Evolutionary conservation across 2,113 vertebrate genomes (phyloP).

Genomic region (Callipepla californica): DNA sequence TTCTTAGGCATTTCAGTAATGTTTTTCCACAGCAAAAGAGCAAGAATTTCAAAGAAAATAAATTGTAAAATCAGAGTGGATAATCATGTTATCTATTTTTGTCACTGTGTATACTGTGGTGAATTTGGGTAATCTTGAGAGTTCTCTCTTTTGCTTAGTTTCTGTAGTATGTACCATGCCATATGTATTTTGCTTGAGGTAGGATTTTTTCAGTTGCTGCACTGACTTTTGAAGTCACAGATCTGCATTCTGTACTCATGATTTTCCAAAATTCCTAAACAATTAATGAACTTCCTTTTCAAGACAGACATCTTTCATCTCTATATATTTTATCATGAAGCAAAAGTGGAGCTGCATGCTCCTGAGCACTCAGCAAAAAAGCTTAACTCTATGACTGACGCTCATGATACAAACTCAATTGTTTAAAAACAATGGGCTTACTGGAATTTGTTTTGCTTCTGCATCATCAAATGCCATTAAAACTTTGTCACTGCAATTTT

Average conservation of each 20-base stretch:
- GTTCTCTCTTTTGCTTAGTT: not conserved
- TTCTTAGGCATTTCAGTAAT: not conserved
- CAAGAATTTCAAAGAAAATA: not conserved
- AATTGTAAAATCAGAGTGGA: not conserved
- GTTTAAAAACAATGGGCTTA: not conserved
- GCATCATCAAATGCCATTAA: not conserved
- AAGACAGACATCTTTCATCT: not conserved
- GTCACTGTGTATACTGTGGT: not conserved
- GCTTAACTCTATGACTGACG: not conserved
- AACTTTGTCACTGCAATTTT: not conserved
- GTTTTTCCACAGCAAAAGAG: not conserved
- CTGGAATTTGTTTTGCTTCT: not conserved
- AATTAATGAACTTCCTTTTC: not conserved
- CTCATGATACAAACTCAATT: not conserved
- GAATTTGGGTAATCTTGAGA: not conserved
- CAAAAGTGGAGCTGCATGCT: not conserved
- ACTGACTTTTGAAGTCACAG: not conserved
- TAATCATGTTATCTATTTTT: not conserved
- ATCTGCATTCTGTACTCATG: not conserved
- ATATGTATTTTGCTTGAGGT: not conserved
- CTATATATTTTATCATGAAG: not conserved
- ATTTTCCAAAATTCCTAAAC: not conserved
- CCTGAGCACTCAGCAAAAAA: not conserved
- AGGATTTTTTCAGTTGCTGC: not conserved
- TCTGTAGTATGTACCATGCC: not conserved